Conservation (phyloP, 1,140 invertebrate genomes). For the Ladona fulva region DNA sequence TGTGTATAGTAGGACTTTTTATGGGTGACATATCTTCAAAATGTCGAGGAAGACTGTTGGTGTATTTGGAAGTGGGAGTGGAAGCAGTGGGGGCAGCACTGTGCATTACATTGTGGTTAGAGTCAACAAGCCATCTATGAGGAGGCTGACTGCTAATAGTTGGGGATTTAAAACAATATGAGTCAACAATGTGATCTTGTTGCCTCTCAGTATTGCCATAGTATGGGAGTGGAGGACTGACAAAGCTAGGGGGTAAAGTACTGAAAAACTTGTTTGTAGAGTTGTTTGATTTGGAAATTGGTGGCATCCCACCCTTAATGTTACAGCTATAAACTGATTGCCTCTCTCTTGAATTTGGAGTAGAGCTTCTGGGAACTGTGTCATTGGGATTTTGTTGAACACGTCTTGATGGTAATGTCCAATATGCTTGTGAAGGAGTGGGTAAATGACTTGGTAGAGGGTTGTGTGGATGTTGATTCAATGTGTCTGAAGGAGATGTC, state of each 20-base stretch:
- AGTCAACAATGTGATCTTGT: neutral
- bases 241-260: neutral
- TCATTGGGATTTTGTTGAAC: neutral
- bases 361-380: neutral
- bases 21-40: neutral
- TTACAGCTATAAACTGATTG: neutral
- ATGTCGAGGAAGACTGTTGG: neutral
- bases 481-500: neutral
- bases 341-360: neutral
- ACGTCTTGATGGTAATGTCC: neutral
- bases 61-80: neutral
- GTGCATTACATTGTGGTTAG: neutral
- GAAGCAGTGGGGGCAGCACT: neutral
- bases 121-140: neutral
- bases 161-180: neutral
- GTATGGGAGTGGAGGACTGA: neutral
- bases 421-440: neutral
- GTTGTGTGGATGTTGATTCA: neutral
- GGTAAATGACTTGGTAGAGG: neutral
- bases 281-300: neutral
- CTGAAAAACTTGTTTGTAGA: neutral
- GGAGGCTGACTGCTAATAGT: neutral
- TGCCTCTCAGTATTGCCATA: neutral
- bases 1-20: neutral
- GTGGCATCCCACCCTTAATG: neutral